These are phyloP conservation scores for Bombus haemorrhoidalis DNA, from an alignment of 1,140 invertebrate species.

Conservation along the genomic window DNA sequence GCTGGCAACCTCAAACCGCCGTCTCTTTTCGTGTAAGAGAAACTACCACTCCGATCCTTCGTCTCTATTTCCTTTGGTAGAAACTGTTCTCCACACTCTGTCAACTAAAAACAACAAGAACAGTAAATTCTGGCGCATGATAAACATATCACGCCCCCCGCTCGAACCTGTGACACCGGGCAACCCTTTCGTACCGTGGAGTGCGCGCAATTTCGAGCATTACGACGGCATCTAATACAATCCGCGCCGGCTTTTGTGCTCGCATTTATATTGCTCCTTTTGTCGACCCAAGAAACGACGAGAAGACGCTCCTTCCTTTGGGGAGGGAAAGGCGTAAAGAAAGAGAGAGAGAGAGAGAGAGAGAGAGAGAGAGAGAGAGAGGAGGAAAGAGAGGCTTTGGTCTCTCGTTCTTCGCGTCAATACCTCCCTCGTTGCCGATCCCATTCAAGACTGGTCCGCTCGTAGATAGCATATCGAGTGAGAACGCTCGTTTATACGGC, in stretches of 20 bases:
- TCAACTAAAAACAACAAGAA: not conserved
- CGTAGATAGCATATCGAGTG: constrained; percentile 51
- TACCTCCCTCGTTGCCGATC: constrained; percentile 53
- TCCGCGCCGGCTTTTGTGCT: constrained; percentile 55
- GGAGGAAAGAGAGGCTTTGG: not conserved
- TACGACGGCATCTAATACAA: constrained; percentile 67
- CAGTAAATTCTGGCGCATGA: not conserved
- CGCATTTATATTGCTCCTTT: constrained; percentile 52
- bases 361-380: not conserved
- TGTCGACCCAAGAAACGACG: not conserved
- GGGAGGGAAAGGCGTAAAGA: not conserved
- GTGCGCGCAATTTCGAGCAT: constrained; percentile 67
- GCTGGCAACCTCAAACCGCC: not conserved
- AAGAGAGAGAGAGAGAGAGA: not conserved
- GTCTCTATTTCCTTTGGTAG: not conserved
- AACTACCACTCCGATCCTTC: not conserved
- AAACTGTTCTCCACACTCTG: not conserved
- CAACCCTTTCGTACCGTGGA: constrained; percentile 29
- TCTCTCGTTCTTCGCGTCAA: constrained; percentile 34
- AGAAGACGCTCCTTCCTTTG: not conserved
- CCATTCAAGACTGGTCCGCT: constrained; percentile 51
- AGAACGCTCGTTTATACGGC: constrained; percentile 61
- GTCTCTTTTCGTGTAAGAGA: not conserved
- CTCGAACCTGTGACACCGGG: not conserved
- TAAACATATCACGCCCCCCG: not conserved